A percentile compares a stretch with the other conserved stretches of the same genome.
These are phyloP conservation scores for Indicator maculatus DNA, from an alignment of 2,113 vertebrate species.

Conservation along the genomic window DNA sequence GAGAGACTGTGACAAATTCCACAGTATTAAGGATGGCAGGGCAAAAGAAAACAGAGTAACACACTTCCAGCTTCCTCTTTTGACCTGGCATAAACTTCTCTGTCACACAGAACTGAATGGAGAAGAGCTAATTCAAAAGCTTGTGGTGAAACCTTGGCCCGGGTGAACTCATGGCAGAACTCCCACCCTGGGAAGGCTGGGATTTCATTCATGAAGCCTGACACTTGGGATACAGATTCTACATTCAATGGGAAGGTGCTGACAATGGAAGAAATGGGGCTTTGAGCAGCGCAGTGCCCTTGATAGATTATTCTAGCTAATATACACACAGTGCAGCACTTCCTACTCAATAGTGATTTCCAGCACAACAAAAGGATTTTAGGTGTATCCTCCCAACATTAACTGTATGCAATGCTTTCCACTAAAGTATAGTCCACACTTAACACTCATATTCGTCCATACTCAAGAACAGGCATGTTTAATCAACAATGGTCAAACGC, in stretches of 20 bases:
- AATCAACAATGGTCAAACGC: not conserved
- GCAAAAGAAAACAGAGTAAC: not conserved
- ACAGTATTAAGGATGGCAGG: not conserved
- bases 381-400: not conserved
- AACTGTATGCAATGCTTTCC: not conserved
- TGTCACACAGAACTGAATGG: not conserved
- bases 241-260: not conserved
- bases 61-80: not conserved
- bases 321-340: not conserved
- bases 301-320: not conserved
- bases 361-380: not conserved
- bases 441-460: not conserved
- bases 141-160: not conserved
- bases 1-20: not conserved
- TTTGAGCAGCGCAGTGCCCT: not conserved
- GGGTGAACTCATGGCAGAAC: not conserved
- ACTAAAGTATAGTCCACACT: not conserved
- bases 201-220: not conserved
- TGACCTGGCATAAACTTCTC: not conserved
- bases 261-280: not conserved
- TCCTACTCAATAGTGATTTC: not conserved
- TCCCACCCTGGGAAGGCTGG: not conserved
- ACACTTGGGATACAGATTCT: not conserved
- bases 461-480: not conserved
- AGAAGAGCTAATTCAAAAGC: not conserved